These are phyloP conservation scores for Melanargia galathea DNA, from an alignment of 2,888 invertebrate genomes.

Conservation along the genomic window DNA sequence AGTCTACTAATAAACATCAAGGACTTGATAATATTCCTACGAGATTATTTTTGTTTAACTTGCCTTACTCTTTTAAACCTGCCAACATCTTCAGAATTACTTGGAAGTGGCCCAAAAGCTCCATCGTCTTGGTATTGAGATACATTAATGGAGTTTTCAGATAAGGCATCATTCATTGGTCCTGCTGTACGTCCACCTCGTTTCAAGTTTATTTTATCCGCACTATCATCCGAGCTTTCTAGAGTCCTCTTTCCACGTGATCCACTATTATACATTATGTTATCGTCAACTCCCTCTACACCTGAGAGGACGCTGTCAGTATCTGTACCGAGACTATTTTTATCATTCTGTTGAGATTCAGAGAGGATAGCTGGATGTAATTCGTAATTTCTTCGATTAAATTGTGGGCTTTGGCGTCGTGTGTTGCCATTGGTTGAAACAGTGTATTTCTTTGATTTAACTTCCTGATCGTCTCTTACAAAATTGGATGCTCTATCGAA, in stretches of 20 bases:
- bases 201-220: conserved; percentile 9
- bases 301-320: conserved; percentile 68
- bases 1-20: neutral
- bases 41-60: conserved; percentile 46
- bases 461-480: conserved; percentile 34
- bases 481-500: conserved; percentile 55
- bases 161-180: conserved; percentile 39
- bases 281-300: conserved; percentile 68
- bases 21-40: neutral
- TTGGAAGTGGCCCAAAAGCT: conserved; percentile 61
- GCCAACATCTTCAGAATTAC: conserved; percentile 58
- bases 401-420: conserved; percentile 10
- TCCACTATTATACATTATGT: conserved; percentile 64
- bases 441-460: conserved; percentile 25
- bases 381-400: conserved; percentile 29
- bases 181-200: conserved; percentile 30
- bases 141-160: conserved; percentile 50
- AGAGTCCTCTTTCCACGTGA: conserved; percentile 55
- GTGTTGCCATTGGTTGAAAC: conserved; percentile 8
- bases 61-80: conserved; percentile 71
- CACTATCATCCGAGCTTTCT: conserved; percentile 38
- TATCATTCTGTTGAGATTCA: conserved; percentile 44
- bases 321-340: conserved; percentile 64
- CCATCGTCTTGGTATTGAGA: conserved; percentile 63
- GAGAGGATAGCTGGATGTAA: conserved; percentile 26